phyloP scores from a whole-genome alignment of 2,113 vertebrate species.

The Malurus melanocephalus region DNA sequence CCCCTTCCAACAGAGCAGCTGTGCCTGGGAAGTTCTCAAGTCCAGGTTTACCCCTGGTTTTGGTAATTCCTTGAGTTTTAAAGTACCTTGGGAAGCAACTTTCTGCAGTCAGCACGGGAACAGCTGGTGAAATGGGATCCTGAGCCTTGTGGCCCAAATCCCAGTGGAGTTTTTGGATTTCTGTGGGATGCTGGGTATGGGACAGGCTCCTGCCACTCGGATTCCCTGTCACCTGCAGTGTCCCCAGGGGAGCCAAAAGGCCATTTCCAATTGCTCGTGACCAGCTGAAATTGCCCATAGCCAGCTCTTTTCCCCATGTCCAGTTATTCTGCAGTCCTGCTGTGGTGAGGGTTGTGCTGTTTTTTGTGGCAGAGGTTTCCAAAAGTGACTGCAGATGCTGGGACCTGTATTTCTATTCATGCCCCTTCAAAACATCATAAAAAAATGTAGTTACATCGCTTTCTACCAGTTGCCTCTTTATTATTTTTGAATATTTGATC shows the following conservation, averaged over 20 bases:
- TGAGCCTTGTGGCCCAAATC: not conserved
- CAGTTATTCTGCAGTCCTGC: not conserved
- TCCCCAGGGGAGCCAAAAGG: not conserved
- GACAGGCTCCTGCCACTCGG: not conserved
- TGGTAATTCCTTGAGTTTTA: not conserved
- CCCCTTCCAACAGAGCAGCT: not conserved
- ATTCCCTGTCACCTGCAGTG: not conserved
- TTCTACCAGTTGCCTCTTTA: not conserved
- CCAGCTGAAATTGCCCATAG: not conserved
- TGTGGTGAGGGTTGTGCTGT: not conserved
- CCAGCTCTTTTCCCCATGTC: not conserved
- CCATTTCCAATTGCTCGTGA: not conserved
- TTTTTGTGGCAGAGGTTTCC: not conserved
- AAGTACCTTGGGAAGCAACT: not conserved
- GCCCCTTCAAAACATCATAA: not conserved
- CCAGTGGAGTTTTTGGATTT: not conserved
- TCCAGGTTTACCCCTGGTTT: not conserved
- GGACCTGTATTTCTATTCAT: not conserved
- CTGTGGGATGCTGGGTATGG: not conserved
- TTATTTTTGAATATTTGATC: not conserved
- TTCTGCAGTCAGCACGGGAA: not conserved
- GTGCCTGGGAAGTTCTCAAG: accelerated
- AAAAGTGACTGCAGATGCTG: not conserved
- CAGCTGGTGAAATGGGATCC: not conserved
- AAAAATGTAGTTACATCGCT: not conserved